Percentiles rank a stretch among this genome's conserved stretches.
Evolutionary conservation across 2,113 vertebrate genomes (phyloP).

Genomic region (Camelus dromedarius): DNA sequence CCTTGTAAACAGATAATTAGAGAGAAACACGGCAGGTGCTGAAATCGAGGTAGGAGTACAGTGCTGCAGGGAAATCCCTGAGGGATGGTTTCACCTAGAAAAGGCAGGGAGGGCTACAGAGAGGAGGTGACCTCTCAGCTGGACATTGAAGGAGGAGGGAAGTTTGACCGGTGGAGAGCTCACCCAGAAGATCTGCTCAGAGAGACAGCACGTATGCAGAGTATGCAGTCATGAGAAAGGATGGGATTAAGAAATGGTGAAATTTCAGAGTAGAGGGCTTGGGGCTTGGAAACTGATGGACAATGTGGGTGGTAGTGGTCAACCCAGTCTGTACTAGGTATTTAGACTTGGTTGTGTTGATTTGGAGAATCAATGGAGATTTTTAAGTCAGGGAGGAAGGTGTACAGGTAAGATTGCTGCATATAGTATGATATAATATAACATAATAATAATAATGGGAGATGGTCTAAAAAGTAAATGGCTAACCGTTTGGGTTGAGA

Average conservation of each 20-base stretch:
- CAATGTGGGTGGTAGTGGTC: neutral
- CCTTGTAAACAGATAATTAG: slow-evolving; percentile 67
- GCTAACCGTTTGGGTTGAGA: neutral
- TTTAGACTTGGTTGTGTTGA: neutral
- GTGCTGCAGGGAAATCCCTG: neutral
- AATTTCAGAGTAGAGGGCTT: neutral
- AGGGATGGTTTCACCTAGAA: neutral
- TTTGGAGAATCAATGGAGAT: neutral
- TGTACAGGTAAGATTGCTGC: neutral
- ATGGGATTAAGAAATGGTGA: neutral
- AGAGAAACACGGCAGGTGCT: neutral
- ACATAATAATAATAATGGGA: neutral
- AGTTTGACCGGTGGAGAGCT: neutral
- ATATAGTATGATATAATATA: neutral
- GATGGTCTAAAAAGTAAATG: neutral
- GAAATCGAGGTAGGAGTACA: neutral
- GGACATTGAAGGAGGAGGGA: neutral
- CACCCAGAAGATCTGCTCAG: neutral
- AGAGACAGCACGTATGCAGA: neutral
- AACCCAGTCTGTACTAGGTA: neutral
- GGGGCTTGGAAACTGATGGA: neutral
- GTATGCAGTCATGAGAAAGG: neutral
- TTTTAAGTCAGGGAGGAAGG: neutral
- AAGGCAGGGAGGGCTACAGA: neutral
- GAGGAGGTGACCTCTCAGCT: neutral